Percentiles rank a stretch among this genome's conserved stretches.
phyloP scores from a whole-genome alignment of 1,140 invertebrate genomes.

The Drosophila orosa region DNA sequence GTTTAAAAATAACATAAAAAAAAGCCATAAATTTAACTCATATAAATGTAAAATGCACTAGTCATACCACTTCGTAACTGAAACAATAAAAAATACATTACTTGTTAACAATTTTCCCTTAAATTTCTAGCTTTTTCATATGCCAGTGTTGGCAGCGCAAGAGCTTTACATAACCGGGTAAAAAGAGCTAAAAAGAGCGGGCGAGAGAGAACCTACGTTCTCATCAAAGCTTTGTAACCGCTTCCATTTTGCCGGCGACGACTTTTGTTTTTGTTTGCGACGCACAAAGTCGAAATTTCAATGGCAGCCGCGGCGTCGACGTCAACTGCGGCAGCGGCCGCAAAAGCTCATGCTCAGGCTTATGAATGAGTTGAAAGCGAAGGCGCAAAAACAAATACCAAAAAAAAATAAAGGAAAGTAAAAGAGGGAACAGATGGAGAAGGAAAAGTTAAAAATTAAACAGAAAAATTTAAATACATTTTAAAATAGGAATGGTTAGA shows the following conservation, averaged over 20 bases:
- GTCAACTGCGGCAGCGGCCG: not conserved
- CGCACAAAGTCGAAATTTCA: constrained; percentile 65
- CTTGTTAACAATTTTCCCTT: no score
- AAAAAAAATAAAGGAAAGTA: not conserved
- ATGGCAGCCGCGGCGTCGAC: constrained; percentile 54
- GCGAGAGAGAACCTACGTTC: not conserved
- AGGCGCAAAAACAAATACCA: constrained; percentile 33
- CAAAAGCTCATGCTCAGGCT: constrained; percentile 45
- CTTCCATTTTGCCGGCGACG: constrained; percentile 65
- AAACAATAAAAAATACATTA: no score
- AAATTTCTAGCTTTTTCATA: no score
- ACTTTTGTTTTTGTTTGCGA: constrained; percentile 75
- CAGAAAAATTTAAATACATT: not conserved
- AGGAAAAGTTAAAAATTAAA: not conserved
- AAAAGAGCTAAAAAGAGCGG: constrained; percentile 13
- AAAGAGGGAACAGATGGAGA: not conserved
- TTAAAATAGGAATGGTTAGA: no score
- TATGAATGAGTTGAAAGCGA: constrained; percentile 59
- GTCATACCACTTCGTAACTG: no score
- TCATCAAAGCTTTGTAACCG: constrained; percentile 12
- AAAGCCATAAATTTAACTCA: no score
- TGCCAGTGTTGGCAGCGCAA: not conserved
- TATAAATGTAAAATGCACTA: no score
- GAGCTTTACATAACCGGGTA: not conserved
- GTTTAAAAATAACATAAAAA: no score